Percentiles rank a stretch among this genome's conserved stretches.
Evolutionary conservation across 2,113 vertebrate species (phyloP).

Genomic region (Lichenostomus cassidix): DNA sequence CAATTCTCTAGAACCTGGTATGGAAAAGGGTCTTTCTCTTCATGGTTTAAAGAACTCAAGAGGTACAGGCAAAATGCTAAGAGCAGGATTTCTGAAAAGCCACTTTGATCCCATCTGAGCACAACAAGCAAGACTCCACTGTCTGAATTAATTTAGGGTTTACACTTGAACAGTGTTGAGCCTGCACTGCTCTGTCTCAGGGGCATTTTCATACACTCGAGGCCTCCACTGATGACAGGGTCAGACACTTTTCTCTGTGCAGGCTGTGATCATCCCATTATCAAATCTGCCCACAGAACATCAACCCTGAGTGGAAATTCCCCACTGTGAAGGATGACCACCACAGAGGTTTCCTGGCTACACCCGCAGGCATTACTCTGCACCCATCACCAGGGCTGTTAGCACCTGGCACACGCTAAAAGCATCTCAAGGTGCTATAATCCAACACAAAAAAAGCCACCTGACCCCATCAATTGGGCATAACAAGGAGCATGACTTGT

Average conservation of each 20-base stretch:
- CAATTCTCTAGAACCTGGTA: background rate
- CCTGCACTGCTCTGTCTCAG: background rate
- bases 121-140: background rate
- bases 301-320: background rate
- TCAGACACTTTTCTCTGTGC: background rate
- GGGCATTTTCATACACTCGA: background rate
- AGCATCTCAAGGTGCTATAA: background rate
- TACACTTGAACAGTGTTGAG: background rate
- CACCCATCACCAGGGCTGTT: background rate
- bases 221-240: background rate
- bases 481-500: background rate
- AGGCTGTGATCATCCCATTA: background rate
- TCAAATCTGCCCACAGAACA: background rate
- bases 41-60: background rate
- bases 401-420: background rate
- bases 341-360: background rate
- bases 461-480: accelerated
- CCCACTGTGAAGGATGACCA: background rate
- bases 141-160: constrained; percentile 29
- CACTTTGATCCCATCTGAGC: background rate
- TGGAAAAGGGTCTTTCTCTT: background rate
- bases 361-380: background rate
- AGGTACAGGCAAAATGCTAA: background rate
- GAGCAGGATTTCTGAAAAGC: background rate
- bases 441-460: background rate